A percentile compares a stretch with the other conserved stretches of the same genome.
Evolutionary conservation across 1,140 invertebrate genomes (phyloP).

Genomic region (Augochlora pura): DNA sequence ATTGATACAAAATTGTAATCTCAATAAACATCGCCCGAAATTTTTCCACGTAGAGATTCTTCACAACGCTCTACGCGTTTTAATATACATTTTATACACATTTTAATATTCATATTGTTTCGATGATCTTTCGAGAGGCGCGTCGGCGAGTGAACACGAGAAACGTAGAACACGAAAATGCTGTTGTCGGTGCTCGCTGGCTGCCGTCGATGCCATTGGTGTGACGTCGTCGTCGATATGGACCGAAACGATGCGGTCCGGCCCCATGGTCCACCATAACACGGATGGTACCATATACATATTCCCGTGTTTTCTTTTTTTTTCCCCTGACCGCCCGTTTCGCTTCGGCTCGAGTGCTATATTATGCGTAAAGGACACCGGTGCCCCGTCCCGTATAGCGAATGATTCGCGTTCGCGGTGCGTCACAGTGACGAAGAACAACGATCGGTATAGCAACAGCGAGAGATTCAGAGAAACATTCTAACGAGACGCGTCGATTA

Average conservation of each 20-base stretch:
- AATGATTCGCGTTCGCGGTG: background rate
- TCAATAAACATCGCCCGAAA: too few relatives aligned
- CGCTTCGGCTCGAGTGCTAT: conserved; percentile 9
- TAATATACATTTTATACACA: too few relatives aligned
- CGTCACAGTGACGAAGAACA: conserved; percentile 14
- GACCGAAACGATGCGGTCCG: conserved; percentile 40
- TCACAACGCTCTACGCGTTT: too few relatives aligned
- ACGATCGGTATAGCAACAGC: background rate
- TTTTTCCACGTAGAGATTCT: too few relatives aligned
- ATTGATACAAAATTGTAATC: too few relatives aligned
- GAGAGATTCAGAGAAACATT: background rate
- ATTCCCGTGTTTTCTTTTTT: background rate
- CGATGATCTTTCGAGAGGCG: background rate
- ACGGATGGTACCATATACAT: too few relatives aligned
- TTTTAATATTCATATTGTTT: too few relatives aligned
- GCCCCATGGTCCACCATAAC: conserved; percentile 33
- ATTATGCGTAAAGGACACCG: conserved; percentile 11
- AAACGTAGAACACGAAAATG: conserved; percentile 36
- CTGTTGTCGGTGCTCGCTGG: conserved; percentile 21
- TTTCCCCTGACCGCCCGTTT: background rate
- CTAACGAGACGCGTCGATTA: background rate
- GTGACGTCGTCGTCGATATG: conserved; percentile 5
- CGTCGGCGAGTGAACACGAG: background rate
- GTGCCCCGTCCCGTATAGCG: conserved; percentile 10
- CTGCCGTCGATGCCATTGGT: conserved; percentile 11